phyloP scores from a whole-genome alignment of 2,888 invertebrate species.

The Cephus rjabovi region DNA sequence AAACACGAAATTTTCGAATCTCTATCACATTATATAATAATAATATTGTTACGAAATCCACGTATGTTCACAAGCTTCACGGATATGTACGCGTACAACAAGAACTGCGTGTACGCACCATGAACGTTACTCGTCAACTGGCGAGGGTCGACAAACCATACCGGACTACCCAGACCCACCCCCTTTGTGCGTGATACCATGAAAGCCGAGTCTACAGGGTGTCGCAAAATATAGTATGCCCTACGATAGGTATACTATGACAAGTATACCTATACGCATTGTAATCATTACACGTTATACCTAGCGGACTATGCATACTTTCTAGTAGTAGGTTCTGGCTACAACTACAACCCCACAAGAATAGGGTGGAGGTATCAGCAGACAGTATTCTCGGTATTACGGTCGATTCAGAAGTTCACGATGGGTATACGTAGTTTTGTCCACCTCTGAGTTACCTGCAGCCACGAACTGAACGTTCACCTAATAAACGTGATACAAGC shows the following conservation, averaged over 20 bases:
- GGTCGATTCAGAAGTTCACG: neutral
- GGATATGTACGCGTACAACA: neutral
- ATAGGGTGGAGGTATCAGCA: neutral
- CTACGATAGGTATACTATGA: neutral
- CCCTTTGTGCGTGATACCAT: slow-evolving; percentile 9
- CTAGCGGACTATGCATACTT: neutral
- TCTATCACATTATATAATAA: neutral
- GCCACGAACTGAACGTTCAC: neutral
- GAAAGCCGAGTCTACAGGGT: slow-evolving; percentile 3
- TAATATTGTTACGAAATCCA: neutral
- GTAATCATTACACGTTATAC: neutral
- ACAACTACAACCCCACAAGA: neutral
- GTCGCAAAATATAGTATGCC: neutral
- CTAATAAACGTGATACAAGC: neutral
- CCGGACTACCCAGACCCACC: neutral
- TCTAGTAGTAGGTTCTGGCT: neutral
- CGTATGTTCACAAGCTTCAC: neutral
- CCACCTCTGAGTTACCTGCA: neutral
- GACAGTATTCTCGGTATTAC: neutral
- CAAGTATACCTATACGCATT: neutral
- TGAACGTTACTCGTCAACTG: slow-evolving; percentile 53
- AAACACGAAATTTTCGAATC: neutral
- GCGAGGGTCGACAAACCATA: slow-evolving; percentile 55
- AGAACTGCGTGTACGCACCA: slow-evolving; percentile 34
- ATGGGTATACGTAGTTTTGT: neutral